Conservation (phyloP, 1,140 invertebrate genomes). For the Zaprionus tsacasi region DNA sequence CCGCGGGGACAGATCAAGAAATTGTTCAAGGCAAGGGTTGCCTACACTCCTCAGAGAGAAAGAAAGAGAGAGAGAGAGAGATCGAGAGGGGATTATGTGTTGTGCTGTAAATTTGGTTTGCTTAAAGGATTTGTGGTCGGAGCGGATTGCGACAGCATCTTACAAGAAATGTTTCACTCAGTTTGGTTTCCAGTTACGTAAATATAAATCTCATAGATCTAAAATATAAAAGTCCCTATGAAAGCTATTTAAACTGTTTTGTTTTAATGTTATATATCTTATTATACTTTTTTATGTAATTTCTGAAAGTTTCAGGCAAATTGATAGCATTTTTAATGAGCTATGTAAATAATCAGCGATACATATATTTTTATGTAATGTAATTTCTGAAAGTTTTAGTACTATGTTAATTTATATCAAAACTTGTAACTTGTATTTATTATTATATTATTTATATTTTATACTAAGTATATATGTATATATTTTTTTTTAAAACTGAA, state of each 20-base stretch:
- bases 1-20: slow-evolving; percentile 27
- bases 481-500: too few species aligned
- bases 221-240: neutral
- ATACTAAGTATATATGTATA: too few species aligned
- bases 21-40: slow-evolving; percentile 70
- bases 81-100: slow-evolving; percentile 49
- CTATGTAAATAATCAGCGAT: too few species aligned
- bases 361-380: too few species aligned
- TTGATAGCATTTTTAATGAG: too few species aligned
- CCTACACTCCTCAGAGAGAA: neutral
- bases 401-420: too few species aligned
- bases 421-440: too few species aligned
- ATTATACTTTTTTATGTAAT: neutral
- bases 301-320: neutral
- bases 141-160: neutral
- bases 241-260: neutral
- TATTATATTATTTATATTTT: too few species aligned
- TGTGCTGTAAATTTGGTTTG: slow-evolving; percentile 40
- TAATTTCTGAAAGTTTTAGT: too few species aligned
- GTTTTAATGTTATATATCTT: too few species aligned
- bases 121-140: slow-evolving; percentile 70
- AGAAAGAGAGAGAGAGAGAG: neutral
- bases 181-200: neutral
- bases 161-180: slow-evolving; percentile 4
- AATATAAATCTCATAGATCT: neutral